Base-by-base conservation (phyloP, 1,140 invertebrate genomes). In the Trichomalopsis sarcophagae region DNA sequence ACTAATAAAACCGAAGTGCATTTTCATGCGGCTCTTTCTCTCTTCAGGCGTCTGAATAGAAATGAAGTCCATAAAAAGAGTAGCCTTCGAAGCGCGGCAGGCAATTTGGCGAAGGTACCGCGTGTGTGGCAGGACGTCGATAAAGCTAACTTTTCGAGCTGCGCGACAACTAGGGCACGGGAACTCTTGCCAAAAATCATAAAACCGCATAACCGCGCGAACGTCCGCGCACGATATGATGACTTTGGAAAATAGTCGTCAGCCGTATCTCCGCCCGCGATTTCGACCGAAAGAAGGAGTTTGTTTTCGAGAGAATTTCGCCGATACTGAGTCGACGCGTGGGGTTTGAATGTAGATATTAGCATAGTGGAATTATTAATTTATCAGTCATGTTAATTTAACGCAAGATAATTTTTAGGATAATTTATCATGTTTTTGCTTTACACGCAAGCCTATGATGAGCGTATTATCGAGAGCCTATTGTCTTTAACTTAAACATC, bases 141-240 rank as follows among this genome's bases (percentile, higher is more conserved):
- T 83, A 77, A 83, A 83, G 36, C n/a, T 50, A 78, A 78, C 62
- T 71, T 71, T 84, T n/a, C 21, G 10, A 2, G 27, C 27, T 27
- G 27, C 40, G 27, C 44, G 44, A 79, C 44, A 84, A 79, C 66
- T 84, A 40, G 66, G 30, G 47, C 76, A 73, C 47, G 62, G 14
- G n/a, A 62, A 69, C 44, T 73, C 17, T 62, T 84, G 82, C 82
- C 76, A 84, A 84, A 82, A 84, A 84, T 36, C 76, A 69, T 73
- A 69, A 40, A 73, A 73, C 36, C 11, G 30, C 36, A 50, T 78
- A 13, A 33, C n/a, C 73, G 47, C 73, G 47, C 47, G 66, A 50
- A 14, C 47, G 11, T 7, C 17, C 47, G 13, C 66, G 4, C 44
- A 4, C 14, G 40, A 69, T 40, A 40, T 14, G 55, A 44, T 36